Evolutionary conservation across 2,113 vertebrate species (phyloP), one percentile per base, ranked within the genome.

Genomic region (Pachycephala philippinensis): DNA sequence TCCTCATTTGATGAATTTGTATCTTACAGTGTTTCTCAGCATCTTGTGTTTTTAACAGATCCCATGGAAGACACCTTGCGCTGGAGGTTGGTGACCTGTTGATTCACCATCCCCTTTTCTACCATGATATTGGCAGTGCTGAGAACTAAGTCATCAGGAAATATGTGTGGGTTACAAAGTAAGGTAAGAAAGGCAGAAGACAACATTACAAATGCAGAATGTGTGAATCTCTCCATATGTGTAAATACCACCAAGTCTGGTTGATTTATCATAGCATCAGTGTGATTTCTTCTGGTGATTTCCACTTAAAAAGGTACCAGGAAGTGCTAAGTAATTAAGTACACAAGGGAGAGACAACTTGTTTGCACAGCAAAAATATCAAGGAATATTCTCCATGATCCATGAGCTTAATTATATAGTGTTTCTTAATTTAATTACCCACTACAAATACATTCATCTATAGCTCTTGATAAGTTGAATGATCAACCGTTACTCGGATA

Each of bases 121-220:
- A 13, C 7, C 16, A 77, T 0, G 1, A 15, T 27, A 74, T 0
- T 59, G 26, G 35, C 13, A 56, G 44, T 3, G 4, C n/a, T 47
- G 60, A 94, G 40, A 84, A 72, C 23, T 23, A 39, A 52, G 49
- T 47, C 53, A 84, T 37, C 27, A 82, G 37, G 39, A 50, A 53
- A 13, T 40, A 52, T 6, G n/a, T 39, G 27, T 6, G 18, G n/a
- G 33, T 71, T 56, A 57, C 14, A 47, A 69, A 35, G 20, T 37
- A 45, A 71, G 6, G 26, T 76, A 82, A 52, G 39, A 80, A 86
- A 30, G 14, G 39, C 37, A 82, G 17, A 69, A 85, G 39, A n/a
- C 9, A 78, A 47, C 28, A 50, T 49, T 44, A 39, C 24, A 82
- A 65, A 82, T 20, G 12, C 9, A 63, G 28, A 53, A 76, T 23